These are phyloP conservation scores for Acanthococcus lagerstroemiae DNA, from an alignment of 2,888 invertebrate species.

Conservation along the genomic window DNA sequence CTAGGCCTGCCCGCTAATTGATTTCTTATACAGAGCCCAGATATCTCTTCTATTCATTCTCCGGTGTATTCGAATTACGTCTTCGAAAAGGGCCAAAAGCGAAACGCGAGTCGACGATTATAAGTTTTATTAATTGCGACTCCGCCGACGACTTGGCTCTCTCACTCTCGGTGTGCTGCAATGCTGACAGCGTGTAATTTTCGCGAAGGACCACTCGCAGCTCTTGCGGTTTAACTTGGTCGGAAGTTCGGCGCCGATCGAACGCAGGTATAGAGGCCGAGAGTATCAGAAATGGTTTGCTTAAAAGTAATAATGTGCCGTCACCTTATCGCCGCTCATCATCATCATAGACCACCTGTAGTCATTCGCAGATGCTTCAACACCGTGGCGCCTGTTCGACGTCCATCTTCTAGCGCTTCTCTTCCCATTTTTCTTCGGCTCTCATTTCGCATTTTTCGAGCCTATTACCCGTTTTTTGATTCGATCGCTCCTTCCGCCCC, in stretches of 20 bases:
- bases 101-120: background rate
- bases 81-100: background rate
- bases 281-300: background rate
- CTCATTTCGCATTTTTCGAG: conserved; percentile 12
- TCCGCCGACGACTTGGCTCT: background rate
- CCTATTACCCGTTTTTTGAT: conserved; percentile 1
- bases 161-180: background rate
- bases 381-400: conserved; percentile 24
- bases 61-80: background rate
- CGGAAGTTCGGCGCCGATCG: conserved; percentile 28
- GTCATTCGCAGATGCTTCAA: conserved; percentile 25
- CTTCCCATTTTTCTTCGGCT: background rate
- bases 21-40: background rate
- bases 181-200: conserved; percentile 26
- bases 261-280: conserved; percentile 16
- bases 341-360: conserved; percentile 30
- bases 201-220: conserved; percentile 23
- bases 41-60: background rate
- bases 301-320: conserved; percentile 20
- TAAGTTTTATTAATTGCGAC: background rate
- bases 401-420: background rate
- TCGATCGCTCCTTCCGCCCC: background rate
- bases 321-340: conserved; percentile 23
- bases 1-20: background rate
- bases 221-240: conserved; percentile 25